Evolutionary conservation across 37 sponge, comb jelly and placozoan genomes (phyloP).

Genomic region (Dysidea cf. avara): DNA sequence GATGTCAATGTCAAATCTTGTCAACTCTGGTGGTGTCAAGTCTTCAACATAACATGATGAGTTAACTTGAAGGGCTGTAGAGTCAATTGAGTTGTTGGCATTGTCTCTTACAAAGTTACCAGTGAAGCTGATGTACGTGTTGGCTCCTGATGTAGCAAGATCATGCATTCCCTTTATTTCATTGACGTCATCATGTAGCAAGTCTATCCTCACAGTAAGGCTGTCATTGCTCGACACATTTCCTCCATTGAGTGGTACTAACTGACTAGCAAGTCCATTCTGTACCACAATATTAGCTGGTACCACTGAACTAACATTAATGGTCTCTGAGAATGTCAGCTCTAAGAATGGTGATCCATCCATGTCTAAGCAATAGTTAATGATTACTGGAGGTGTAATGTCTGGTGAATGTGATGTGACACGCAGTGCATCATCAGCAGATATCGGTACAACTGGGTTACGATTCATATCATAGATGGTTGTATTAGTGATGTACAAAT

Average conservation of each 20-base stretch:
- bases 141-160: slow-evolving; percentile 58
- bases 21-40: slow-evolving; percentile 65
- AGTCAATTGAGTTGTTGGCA: slow-evolving; percentile 45
- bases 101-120: slow-evolving; percentile 70
- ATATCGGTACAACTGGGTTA: slow-evolving; percentile 65
- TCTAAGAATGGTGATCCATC: slow-evolving; percentile 43
- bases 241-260: slow-evolving; percentile 71
- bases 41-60: slow-evolving; percentile 68
- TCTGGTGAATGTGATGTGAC: slow-evolving; percentile 48
- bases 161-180: slow-evolving; percentile 53
- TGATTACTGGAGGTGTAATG: slow-evolving; percentile 61
- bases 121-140: slow-evolving; percentile 57
- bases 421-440: slow-evolving; percentile 19
- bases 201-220: slow-evolving; percentile 40
- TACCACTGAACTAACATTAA: slow-evolving; percentile 72
- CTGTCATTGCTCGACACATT: slow-evolving; percentile 63
- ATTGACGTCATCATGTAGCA: slow-evolving; percentile 74
- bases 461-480: slow-evolving; percentile 75
- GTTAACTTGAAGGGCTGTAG: slow-evolving; percentile 49
- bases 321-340: slow-evolving; percentile 85
- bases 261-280: slow-evolving; percentile 10
- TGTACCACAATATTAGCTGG: slow-evolving; percentile 54
- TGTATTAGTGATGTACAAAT: slow-evolving; percentile 24
- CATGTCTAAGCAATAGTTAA: slow-evolving; percentile 71
- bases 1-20: slow-evolving; percentile 70